Evolutionary conservation across 2,113 vertebrate genomes (phyloP), one percentile per base, ranked within the genome.

Genomic region (Ramphastos sulfuratus): DNA sequence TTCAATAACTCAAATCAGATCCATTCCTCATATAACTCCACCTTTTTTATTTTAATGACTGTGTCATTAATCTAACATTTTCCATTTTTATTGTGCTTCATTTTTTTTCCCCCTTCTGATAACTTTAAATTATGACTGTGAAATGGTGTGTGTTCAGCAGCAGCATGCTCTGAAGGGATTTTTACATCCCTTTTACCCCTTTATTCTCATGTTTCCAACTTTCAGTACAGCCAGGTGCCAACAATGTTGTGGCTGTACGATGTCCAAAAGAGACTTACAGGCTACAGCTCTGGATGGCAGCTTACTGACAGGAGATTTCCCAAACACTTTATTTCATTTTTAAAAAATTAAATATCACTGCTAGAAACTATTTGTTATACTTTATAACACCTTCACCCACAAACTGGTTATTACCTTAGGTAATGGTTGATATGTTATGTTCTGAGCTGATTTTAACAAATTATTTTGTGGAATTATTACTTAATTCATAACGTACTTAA

Each of bases 61-160:
- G 19, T 90, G 77, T 92, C 89, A 83, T 96, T 97, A 90, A 92
- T 93, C 93, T 94, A 75, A 79, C 96, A 39, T 92, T 96, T 92
- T 91, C 95, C 84, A 82, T 88, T 97, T 97, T 97, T 95, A 96
- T 97, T 96, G 46, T 91, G 70, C 79, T 96, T 94, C 93, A 85
- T 96, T 96, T 91, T 79, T 15, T 30, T 23, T 42, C 82, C 85
- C 92, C 61, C 74, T 94, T 95, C 87, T 94, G 88, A 90, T 92
- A 61, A 56, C 59, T 95, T 95, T 94, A 95, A 96, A 93, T 96
- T 87, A 90, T 18, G 2, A 31, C 82, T 93, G 6, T 61, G 85
- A 88, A 95, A 88, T 87, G 67, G 85, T 79, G 72, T 0, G 3
- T 79, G 72, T 75, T 95, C 91, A 66, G 85, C 73, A 78, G 71